Base-by-base conservation (phyloP, 2,113 vertebrate genomes). In the Tringa solitaria region DNA sequence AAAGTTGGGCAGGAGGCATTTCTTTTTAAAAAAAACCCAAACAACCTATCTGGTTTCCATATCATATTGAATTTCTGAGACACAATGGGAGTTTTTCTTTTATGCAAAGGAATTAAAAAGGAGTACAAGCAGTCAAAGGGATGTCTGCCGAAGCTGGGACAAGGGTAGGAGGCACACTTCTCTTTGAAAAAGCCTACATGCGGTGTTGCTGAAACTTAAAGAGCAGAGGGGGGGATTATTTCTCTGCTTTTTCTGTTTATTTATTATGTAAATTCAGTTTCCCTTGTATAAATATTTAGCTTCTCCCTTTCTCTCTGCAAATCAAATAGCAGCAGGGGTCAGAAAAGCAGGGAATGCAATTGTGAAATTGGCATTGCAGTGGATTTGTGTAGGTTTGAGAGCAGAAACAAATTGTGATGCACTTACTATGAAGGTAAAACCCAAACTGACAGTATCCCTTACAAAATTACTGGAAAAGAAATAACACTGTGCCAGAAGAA, bases 201-300 rank as follows among this genome's bases (percentile, higher is more conserved):
- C 46, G 39, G 70, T 10, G 37, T 67, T 95, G 35, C 28, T 85
- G 69, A 79, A 96, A 93, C 22, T 33, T 89, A 65, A 91, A 92
- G 61, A 95, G 77, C 33, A 43, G 65, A 77, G 68, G 39, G 80
- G 67, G 54, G 85, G 45, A 77, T 87, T 90, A 70, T 85, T 95
- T 94, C 21, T 79, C 84, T 79, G 53, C 11, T 87, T 92, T 93
- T 91, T 90, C 48, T 70, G 20, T 92, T 87, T 95, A 84, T 93
- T 96, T 91, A 95, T 95, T 95, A 92, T 95, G 74, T 84, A 93
- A 84, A 95, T 94, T 68, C 22, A 73, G 54, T 92, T 95, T 87
- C n/a, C 65, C 69, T 78, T 93, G 16, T 77, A 87, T 67, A 95
- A 95, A 93, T 92, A 92, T 91, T 95, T 89, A 54, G 41, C 45